These are phyloP conservation scores for Panagrolaimus sp. DNA, from an alignment of 1,140 invertebrate species.

Conservation along the genomic window DNA sequence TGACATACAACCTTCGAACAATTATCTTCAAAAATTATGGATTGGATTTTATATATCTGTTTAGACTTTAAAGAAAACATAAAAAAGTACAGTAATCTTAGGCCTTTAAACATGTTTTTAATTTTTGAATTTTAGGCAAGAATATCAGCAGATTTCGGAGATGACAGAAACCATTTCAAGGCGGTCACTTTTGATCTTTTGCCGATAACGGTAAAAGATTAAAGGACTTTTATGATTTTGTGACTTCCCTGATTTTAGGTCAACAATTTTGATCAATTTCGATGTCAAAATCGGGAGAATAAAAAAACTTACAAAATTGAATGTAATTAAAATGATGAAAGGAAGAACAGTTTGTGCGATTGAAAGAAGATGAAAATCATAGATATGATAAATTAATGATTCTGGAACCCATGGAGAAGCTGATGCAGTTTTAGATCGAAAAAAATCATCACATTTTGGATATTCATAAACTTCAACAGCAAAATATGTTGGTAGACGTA, in stretches of 20 bases:
- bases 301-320: constrained; percentile 45
- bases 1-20: no score
- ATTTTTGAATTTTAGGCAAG: no score
- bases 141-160: no score
- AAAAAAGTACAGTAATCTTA: no score
- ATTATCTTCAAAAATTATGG: no score
- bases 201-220: no score
- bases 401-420: constrained; percentile 34
- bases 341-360: constrained; percentile 53
- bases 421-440: constrained; percentile 33
- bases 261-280: not conserved
- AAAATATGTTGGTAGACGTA: constrained; percentile 33
- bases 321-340: constrained; percentile 46
- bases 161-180: no score
- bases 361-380: constrained; percentile 51
- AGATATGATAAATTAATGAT: constrained; percentile 31
- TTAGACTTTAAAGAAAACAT: no score
- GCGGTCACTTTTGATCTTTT: no score
- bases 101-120: no score
- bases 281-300: constrained; percentile 21
- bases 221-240: no score
- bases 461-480: constrained; percentile 37
- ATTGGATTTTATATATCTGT: no score
- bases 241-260: constrained; percentile 2
- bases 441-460: constrained; percentile 39